These are phyloP conservation scores for Nautilus pompilius DNA, from an alignment of 1,140 invertebrate genomes.

Conservation along the genomic window DNA sequence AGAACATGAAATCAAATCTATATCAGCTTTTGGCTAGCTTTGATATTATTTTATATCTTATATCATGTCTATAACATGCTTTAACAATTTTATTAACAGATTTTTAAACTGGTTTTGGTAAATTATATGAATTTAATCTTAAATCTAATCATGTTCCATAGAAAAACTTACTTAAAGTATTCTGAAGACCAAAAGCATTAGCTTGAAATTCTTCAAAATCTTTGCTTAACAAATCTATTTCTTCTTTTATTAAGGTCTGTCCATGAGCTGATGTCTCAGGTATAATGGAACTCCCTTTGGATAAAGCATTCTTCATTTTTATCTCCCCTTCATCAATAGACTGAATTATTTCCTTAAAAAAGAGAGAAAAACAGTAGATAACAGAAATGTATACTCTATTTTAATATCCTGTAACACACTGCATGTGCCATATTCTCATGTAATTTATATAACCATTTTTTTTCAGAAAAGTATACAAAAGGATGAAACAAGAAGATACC, in stretches of 20 bases:
- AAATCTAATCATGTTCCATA: no score
- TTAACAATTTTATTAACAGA: no score
- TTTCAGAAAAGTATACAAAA: background rate
- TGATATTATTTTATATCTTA: no score
- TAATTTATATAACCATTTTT: no score
- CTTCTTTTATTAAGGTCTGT: slow-evolving; percentile 71
- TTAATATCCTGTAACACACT: no score
- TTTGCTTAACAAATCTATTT: slow-evolving; percentile 68
- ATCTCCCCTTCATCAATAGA: slow-evolving; percentile 31
- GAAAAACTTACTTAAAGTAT: slow-evolving; percentile 36
- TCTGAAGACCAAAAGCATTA: slow-evolving; percentile 61
- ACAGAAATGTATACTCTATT: no score
- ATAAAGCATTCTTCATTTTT: slow-evolving; percentile 32
- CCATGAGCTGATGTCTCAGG: slow-evolving; percentile 74
- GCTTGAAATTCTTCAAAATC: slow-evolving; percentile 76
- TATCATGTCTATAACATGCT: no score
- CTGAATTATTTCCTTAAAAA: slow-evolving; percentile 28
- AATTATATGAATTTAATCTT: no score
- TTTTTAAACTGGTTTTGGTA: no score
- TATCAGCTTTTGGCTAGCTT: no score
- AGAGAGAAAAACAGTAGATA: background rate
- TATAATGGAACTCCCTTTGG: slow-evolving; percentile 34
- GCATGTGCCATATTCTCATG: no score
- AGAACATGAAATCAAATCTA: no score
- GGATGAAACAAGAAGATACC: background rate